Evolutionary conservation across 2,113 vertebrate species (phyloP).

Genomic region (Xenotilapia longispinis): DNA sequence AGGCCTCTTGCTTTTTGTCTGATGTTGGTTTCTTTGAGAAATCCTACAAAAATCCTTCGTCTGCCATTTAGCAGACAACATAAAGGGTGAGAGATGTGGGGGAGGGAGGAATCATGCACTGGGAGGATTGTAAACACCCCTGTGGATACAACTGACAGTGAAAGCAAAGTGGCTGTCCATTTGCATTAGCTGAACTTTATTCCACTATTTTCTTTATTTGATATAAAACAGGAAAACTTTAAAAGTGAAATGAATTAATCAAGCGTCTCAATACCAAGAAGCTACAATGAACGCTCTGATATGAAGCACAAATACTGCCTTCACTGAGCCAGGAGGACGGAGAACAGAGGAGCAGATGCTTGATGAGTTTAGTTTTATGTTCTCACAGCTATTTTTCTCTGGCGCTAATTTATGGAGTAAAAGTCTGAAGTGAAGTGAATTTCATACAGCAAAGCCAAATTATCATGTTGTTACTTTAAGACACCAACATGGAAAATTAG

Average conservation of each 20-base stretch:
- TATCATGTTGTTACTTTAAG: neutral
- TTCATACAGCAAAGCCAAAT: neutral
- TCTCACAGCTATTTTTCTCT: neutral
- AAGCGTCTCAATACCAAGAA: neutral
- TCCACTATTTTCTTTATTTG: neutral
- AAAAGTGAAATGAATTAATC: neutral
- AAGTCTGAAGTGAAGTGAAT: neutral
- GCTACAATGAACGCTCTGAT: neutral
- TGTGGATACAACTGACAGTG: neutral
- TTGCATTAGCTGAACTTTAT: neutral
- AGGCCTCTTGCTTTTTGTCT: neutral
- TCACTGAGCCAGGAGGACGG: neutral
- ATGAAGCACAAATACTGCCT: neutral
- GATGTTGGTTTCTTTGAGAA: neutral
- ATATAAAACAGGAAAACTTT: neutral
- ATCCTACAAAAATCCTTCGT: conserved; percentile 10
- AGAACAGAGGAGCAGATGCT: neutral
- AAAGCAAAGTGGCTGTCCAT: neutral
- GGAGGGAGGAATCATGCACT: neutral
- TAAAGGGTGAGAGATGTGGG: neutral
- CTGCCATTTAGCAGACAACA: neutral
- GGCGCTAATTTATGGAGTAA: neutral
- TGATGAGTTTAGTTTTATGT: neutral
- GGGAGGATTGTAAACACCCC: neutral
- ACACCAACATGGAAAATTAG: neutral